Evolutionary conservation across 1,140 invertebrate species (phyloP), one percentile per base, ranked within the genome.

Genomic region (Reticulitermes speratus): DNA sequence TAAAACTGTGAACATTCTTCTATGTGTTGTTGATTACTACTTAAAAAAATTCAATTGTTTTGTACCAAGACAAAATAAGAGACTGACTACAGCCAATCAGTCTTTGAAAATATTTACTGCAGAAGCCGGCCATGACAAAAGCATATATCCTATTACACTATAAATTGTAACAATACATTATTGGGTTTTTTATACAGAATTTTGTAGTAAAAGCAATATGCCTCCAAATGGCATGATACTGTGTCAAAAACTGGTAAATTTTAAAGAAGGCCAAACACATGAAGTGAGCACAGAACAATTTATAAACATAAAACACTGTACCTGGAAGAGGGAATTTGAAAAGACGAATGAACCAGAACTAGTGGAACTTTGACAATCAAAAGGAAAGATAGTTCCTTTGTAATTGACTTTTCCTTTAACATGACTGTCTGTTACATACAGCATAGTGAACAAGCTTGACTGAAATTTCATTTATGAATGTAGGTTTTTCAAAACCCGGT

Each of bases 291-390:
- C 25, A 75, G n/a, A 30, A 25, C 65, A 75, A 30, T 30, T 75
- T 75, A 75, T 75, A 30, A n/a, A 75, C 1, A 75, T 25, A 75
- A 75, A 75, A 75, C 65, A 75, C 6, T 75, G 25, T 75, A 75
- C n/a, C 65, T 75, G 6, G 65, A 84, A 84, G 83, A 84, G 83
- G 55, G 83, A 48, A 84, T 84, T 84, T 83, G 38, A 83, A 44
- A 84, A 25, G 52, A 45, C n/a, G 16, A 84, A n/a, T 84, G 25
- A 75, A 25, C 65, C 83, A 19, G 52, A 84, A 52, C 25, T 59
- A 23, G n/a, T 84, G 48, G 83, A 52, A 84, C 83, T 84, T 84
- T 84, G 83, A 48, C 83, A 84, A 84, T 52, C 52, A 14, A 75
- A 75, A 75, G 65, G 65, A 25, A 30, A 75, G 25, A 75, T 75